These are phyloP conservation scores for Chrysogorgia sp. DNA, from an alignment of 92 coral and sea anemone species.

Conservation along the genomic window DNA sequence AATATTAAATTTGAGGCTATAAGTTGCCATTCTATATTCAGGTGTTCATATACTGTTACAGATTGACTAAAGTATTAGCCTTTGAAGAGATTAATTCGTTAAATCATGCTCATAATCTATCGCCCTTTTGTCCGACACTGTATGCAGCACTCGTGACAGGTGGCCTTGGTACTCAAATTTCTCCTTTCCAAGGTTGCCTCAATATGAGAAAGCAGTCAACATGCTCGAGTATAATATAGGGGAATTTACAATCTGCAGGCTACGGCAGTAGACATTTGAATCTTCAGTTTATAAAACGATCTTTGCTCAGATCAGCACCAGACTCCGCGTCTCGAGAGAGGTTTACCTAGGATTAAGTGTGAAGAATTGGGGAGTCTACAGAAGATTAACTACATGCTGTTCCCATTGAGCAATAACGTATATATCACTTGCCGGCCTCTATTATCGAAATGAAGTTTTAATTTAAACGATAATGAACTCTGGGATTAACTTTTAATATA, in stretches of 20 bases:
- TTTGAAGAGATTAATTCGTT: not conserved
- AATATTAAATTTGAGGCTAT: not conserved
- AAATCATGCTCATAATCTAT: not conserved
- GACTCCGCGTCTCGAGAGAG: conserved; percentile 44
- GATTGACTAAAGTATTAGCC: not conserved
- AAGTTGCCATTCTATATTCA: not conserved
- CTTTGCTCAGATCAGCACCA: not conserved
- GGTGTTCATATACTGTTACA: not conserved
- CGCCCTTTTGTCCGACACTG: not conserved
- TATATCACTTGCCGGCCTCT: conserved; percentile 24
- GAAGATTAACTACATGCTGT: conserved; percentile 40
- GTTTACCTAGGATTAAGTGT: conserved; percentile 31
- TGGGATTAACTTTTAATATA: conserved; percentile 42
- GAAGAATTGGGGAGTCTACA: conserved; percentile 32
- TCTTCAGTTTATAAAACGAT: conserved; percentile 2
- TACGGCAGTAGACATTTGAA: not conserved
- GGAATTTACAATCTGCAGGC: too few species aligned
- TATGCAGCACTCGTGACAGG: not conserved
- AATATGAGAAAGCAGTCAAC: too few species aligned
- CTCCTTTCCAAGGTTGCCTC: too few species aligned
- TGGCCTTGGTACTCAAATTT: too few species aligned
- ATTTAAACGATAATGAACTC: conserved; percentile 19
- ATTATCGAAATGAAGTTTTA: conserved; percentile 15
- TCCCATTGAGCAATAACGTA: conserved; percentile 17
- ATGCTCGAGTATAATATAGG: too few species aligned